A percentile compares a stretch with the other conserved stretches of the same genome.
Conservation (phyloP, 2,888 invertebrate species). For the Zele albiditarsus region DNA sequence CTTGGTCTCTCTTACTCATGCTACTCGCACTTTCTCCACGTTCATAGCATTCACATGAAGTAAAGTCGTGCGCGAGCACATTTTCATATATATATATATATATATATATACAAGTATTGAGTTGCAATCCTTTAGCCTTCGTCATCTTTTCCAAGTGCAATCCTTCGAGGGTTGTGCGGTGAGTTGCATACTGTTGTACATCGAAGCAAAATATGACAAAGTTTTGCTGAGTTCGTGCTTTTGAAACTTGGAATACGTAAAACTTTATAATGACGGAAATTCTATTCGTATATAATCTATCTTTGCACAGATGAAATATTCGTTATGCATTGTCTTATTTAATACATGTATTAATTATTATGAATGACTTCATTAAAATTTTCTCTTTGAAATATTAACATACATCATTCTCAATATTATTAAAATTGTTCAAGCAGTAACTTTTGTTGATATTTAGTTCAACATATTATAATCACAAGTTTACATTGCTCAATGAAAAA, state of each 20-base stretch:
- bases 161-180: slow-evolving; percentile 20
- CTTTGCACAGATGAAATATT: slow-evolving; percentile 22
- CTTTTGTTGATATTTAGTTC: too few species aligned
- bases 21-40: background rate
- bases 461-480: too few species aligned
- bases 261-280: slow-evolving; percentile 42
- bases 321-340: slow-evolving; percentile 15
- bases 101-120: background rate
- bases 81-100: too few species aligned
- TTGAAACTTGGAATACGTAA: slow-evolving; percentile 36
- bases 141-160: slow-evolving; percentile 15
- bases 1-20: background rate
- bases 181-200: background rate
- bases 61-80: slow-evolving; percentile 31
- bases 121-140: slow-evolving; percentile 32
- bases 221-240: slow-evolving; percentile 35
- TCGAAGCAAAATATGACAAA: slow-evolving; percentile 18
- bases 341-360: background rate
- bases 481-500: too few species aligned
- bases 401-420: background rate
- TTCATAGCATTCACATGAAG: slow-evolving; percentile 18
- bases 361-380: slow-evolving; percentile 1
- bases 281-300: slow-evolving; percentile 30
- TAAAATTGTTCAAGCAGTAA: too few species aligned
- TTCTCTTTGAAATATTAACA: background rate